Conservation (phyloP, 2,888 invertebrate species). For the Meganola albula region DNA sequence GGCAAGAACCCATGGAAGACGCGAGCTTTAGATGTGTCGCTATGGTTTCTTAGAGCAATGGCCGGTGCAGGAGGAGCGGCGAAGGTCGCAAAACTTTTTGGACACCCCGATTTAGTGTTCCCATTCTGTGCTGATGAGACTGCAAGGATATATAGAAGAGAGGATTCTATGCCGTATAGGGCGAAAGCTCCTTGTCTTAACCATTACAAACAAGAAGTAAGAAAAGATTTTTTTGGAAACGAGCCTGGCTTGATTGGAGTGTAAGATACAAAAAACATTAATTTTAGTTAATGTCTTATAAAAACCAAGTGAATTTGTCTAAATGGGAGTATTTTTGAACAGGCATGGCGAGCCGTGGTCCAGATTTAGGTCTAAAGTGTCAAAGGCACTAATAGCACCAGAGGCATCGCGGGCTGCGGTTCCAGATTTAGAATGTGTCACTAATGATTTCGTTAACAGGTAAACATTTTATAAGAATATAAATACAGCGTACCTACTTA, state of each 20-base stretch:
- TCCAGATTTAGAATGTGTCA: slow-evolving; percentile 84
- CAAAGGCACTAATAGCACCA: slow-evolving; percentile 89
- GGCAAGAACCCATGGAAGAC: slow-evolving; percentile 65
- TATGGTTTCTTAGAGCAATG: slow-evolving; percentile 68
- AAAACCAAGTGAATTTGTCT: neutral
- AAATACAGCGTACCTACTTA: too few relatives aligned
- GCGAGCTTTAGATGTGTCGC: slow-evolving; percentile 73
- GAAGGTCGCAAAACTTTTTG: slow-evolving; percentile 83
- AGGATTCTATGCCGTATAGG: slow-evolving; percentile 83
- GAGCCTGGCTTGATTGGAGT: slow-evolving; percentile 86
- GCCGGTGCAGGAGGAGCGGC: slow-evolving; percentile 73
- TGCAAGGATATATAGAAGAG: slow-evolving; percentile 82
- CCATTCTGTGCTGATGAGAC: slow-evolving; percentile 85
- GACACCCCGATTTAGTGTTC: slow-evolving; percentile 86
- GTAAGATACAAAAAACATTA: slow-evolving; percentile 71
- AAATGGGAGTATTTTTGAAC: slow-evolving; percentile 23
- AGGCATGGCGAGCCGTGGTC: slow-evolving; percentile 95
- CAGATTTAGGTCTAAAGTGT: slow-evolving; percentile 88
- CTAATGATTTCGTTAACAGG: slow-evolving; percentile 85
- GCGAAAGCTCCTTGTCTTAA: slow-evolving; percentile 85
- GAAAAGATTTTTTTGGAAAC: slow-evolving; percentile 83
- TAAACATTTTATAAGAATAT: slow-evolving; percentile 39
- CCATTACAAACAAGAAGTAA: slow-evolving; percentile 83
- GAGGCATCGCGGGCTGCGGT: slow-evolving; percentile 87
- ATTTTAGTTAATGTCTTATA: neutral